Conservation (phyloP, 2,797 vertebrate species). For the Crenichthys baileyi region DNA sequence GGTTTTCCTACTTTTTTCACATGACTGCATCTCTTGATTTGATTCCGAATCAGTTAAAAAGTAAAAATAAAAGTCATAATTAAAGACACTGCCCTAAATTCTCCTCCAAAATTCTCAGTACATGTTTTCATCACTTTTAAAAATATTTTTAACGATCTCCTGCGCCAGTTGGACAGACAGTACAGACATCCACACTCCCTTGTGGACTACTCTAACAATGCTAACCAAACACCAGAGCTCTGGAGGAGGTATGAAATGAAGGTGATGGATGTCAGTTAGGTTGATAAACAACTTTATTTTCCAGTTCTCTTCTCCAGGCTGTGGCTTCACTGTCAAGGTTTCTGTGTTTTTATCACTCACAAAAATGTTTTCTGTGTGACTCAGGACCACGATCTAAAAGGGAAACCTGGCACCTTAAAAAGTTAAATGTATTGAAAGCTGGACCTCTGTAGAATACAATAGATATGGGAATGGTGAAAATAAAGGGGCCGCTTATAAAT, state of each 20-base stretch:
- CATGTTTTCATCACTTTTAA: conserved; percentile 20
- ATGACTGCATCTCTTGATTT: neutral
- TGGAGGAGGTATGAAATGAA: conserved; percentile 50
- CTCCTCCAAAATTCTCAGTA: conserved; percentile 3
- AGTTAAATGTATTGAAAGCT: conserved; percentile 54
- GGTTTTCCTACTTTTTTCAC: neutral
- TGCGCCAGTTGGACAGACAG: conserved; percentile 35
- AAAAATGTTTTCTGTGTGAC: conserved; percentile 53
- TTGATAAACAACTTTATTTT: conserved; percentile 74
- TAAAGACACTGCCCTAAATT: conserved; percentile 15
- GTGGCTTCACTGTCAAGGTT: conserved; percentile 70
- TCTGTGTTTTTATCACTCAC: conserved; percentile 48
- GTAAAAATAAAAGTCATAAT: neutral
- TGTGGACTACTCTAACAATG: conserved; percentile 23
- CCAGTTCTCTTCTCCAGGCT: conserved; percentile 64
- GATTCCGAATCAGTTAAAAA: neutral
- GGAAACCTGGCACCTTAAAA: conserved; percentile 61
- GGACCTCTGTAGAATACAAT: conserved; percentile 51
- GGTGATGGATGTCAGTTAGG: conserved; percentile 65
- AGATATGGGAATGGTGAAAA: conserved; percentile 42
- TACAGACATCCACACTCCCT: conserved; percentile 32
- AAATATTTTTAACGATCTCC: conserved; percentile 20
- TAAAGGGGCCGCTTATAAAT: conserved; percentile 25
- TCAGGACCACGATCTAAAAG: conserved; percentile 48
- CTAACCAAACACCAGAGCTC: conserved; percentile 48